Conservation (phyloP, 2,797 vertebrate genomes). For the Pyrrhura leucotis region DNA sequence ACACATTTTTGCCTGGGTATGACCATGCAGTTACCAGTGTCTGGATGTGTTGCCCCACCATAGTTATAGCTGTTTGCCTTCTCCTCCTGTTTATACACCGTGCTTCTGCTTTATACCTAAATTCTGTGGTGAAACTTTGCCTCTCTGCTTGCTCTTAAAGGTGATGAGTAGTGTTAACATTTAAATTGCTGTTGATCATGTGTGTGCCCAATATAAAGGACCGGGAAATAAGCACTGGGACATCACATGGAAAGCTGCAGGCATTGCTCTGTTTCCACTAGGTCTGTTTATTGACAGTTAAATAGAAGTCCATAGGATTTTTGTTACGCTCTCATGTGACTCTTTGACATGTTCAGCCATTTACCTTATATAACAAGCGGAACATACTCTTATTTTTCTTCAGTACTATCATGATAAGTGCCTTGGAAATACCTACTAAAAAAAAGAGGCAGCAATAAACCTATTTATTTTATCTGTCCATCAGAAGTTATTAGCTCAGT, state of each 20-base stretch:
- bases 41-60: background rate
- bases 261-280: slow-evolving; percentile 30
- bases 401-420: background rate
- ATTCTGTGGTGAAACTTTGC: background rate
- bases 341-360: slow-evolving; percentile 35
- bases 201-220: slow-evolving; percentile 68
- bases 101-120: background rate
- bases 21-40: background rate
- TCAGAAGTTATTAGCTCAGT: background rate
- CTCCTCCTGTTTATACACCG: background rate
- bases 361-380: slow-evolving; percentile 44
- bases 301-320: slow-evolving; percentile 47
- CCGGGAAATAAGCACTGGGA: slow-evolving; percentile 77
- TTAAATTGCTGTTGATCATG: slow-evolving; percentile 73
- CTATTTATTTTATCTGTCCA: background rate
- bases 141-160: slow-evolving; percentile 19
- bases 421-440: background rate
- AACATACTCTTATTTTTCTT: background rate
- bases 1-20: background rate
- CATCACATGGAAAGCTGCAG: slow-evolving; percentile 74
- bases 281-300: slow-evolving; percentile 54
- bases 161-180: slow-evolving; percentile 26
- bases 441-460: background rate
- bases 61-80: background rate
- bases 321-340: slow-evolving; percentile 41